Base-by-base conservation (phyloP, 2,797 vertebrate genomes). In the Thunnus albacares region DNA sequence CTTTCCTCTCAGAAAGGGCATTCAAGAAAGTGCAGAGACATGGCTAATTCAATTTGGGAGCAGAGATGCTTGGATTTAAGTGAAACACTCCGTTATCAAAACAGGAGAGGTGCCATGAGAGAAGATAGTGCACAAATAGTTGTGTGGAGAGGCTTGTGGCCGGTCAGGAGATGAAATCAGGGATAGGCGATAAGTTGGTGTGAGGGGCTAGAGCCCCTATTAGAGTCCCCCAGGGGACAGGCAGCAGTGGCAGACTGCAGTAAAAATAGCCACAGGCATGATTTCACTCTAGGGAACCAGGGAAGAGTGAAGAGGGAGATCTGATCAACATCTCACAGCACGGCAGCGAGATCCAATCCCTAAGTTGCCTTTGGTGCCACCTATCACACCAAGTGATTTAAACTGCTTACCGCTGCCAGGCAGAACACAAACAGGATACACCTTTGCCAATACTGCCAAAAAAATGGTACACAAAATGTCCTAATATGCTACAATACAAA, bases 241-340 rank as follows among this genome's bases (percentile, higher is more conserved):
- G 76, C 87, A 84, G 86, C 28, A 2, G 86, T 86, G 86, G 89
- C 82, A 90, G 86, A 91, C 90, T 59, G 87, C 81, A 87, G 89
- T 93, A 94, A 94, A 95, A 95, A 96, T 93, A 95, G 92, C 94
- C 88, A 84, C 79, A 71, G 90, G 91, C 88, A 83, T 91, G 86
- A 94, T 93, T 94, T 94, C 87, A 82, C 91, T 91, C 92, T 73
- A 80, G 91, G 91, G 91, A 92, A 86, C 28, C 65, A 47, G 78
- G 85, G 65, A 86, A 72, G 79, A 90, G 82, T 85, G 88, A 92
- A 81, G 79, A 88, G 87, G 83, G 90, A 90, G 92, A 91, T 92
- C 83, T 82, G 93, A 95, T 94, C 92, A 93, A 87, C 92, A 92
- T 93, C 90, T 92, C 89, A 89, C 80, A 71, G 93, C 82, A 43